Evolutionary conservation across 1,140 invertebrate genomes (phyloP).

Genomic region (Teleopsis dalmanni): DNA sequence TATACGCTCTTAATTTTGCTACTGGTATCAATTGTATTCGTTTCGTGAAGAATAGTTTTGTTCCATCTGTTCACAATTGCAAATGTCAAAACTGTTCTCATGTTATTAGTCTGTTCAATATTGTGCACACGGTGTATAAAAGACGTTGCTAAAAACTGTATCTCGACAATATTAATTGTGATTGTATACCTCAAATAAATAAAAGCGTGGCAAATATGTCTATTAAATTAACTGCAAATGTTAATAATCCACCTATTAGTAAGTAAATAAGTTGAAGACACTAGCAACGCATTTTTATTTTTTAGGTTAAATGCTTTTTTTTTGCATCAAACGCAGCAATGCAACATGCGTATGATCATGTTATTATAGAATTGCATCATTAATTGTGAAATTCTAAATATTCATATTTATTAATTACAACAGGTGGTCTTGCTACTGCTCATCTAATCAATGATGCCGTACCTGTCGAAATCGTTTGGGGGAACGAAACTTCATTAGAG

Average conservation of each 20-base stretch:
- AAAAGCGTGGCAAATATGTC: constrained; percentile 70
- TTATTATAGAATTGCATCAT: not conserved
- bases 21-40: no score
- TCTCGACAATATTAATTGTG: not conserved
- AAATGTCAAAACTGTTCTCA: no score
- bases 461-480: constrained; percentile 42
- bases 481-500: constrained; percentile 36
- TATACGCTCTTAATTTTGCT: no score
- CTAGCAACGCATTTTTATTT: constrained; percentile 10
- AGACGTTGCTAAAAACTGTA: no score
- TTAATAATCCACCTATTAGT: constrained; percentile 43
- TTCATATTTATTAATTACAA: not conserved
- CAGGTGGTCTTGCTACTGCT: constrained; percentile 46
- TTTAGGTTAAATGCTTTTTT: constrained; percentile 24
- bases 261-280: constrained; percentile 17
- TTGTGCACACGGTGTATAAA: no score
- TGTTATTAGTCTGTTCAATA: no score
- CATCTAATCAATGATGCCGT: constrained; percentile 42
- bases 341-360: not conserved
- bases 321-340: not conserved
- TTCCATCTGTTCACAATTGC: no score
- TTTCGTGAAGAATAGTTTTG: no score
- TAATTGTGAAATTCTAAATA: not conserved
- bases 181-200: constrained; percentile 47
- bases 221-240: constrained; percentile 38